Conservation (phyloP, 2,113 vertebrate species). For the Aix galericulata region DNA sequence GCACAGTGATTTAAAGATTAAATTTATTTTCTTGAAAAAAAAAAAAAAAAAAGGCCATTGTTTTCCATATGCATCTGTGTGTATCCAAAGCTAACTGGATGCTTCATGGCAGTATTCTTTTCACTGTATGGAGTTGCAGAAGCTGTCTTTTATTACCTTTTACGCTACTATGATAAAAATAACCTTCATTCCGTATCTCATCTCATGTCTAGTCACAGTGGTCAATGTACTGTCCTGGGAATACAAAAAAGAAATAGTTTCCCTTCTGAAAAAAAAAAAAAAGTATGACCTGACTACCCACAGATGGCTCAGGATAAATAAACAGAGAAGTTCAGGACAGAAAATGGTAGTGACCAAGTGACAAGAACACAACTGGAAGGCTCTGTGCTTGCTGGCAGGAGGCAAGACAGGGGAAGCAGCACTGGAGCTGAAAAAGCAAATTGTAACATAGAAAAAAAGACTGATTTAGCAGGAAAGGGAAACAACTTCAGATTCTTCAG, state of each 20-base stretch:
- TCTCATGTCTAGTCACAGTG: background rate
- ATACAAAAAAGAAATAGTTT: background rate
- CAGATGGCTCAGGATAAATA: background rate
- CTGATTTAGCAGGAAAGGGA: background rate
- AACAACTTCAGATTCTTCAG: background rate
- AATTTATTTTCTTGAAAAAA: background rate
- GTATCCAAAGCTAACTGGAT: background rate
- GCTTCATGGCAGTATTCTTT: background rate
- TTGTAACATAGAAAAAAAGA: background rate
- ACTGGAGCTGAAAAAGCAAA: background rate
- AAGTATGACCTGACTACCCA: background rate
- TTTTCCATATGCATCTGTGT: background rate
- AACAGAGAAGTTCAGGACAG: background rate
- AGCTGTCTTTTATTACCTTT: slow-evolving; percentile 2
- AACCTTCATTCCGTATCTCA: background rate
- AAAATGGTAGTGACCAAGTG: background rate
- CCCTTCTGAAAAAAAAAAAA: background rate
- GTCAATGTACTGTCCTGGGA: background rate
- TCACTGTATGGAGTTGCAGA: background rate
- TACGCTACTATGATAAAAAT: background rate
- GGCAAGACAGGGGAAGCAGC: background rate
- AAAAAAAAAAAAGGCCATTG: fast-evolving
- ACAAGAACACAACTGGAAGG: background rate
- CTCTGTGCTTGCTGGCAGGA: background rate
- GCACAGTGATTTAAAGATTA: background rate